These are phyloP conservation scores for Hydrochoerus hydrochaeris DNA, from an alignment of 2,113 vertebrate genomes.

Conservation along the genomic window DNA sequence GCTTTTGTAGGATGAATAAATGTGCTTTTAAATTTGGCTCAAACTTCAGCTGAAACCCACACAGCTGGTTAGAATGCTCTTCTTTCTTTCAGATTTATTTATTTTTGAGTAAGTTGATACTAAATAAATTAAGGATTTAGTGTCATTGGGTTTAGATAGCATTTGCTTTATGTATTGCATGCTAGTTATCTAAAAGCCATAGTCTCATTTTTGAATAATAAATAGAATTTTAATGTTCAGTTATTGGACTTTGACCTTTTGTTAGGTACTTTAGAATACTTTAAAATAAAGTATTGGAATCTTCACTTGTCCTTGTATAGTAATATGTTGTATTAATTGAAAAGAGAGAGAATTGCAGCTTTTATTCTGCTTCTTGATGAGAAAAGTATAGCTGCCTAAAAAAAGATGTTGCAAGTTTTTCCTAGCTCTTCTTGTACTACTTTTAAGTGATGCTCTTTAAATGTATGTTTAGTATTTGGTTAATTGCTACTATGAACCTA, in stretches of 20 bases:
- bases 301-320: not conserved
- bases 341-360: not conserved
- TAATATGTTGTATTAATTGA: slow-evolving; percentile 10
- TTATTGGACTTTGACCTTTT: not conserved
- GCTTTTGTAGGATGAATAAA: slow-evolving; percentile 61
- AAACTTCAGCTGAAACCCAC: slow-evolving; percentile 21
- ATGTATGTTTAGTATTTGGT: slow-evolving; percentile 64
- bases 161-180: not conserved
- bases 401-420: not conserved
- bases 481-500: slow-evolving; percentile 70
- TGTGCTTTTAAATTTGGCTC: slow-evolving; percentile 66
- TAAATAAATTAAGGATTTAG: not conserved
- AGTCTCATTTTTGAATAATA: not conserved
- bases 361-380: slow-evolving; percentile 25
- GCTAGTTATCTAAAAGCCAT: not conserved
- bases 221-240: not conserved
- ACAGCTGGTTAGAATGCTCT: slow-evolving; percentile 44
- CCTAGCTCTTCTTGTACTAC: not conserved
- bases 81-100: slow-evolving; percentile 10
- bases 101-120: slow-evolving; percentile 10
- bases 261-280: slow-evolving; percentile 9
- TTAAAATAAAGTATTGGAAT: slow-evolving; percentile 48
- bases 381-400: not conserved
- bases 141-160: not conserved
- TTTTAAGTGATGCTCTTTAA: slow-evolving; percentile 56